Base-by-base conservation (phyloP, 1,140 invertebrate species). In the Pseudobourletiella spinata region DNA sequence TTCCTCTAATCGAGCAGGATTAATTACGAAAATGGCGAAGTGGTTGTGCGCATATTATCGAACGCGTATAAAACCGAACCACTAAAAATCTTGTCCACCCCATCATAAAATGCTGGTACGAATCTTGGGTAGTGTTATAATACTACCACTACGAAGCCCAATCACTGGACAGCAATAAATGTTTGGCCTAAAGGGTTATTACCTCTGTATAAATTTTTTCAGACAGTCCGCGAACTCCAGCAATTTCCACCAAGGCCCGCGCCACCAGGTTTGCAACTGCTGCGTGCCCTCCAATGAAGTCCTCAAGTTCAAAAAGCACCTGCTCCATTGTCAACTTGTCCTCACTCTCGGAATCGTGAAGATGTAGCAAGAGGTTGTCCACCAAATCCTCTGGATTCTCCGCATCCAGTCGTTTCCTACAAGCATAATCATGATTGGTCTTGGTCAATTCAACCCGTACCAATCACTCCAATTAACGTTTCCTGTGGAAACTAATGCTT, bases 211-310 rank as follows among this genome's bases (percentile, higher is more conserved):
- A 70, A 25, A 70, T 70, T 58, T 65, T 65, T 20, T 59, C 4
- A 55, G 68, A 65, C 24, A 67, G 48, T 29, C 63, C 68, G 35
- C 55, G 18, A 25, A 67, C 65, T 11, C 44, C 29, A 29, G 68
- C 68, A 26, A 70, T 67, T 63, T 65, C 68, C 6, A 70, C 57
- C 11, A 70, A 20, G n/a, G 65, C 60, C 30, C 68, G 25, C 16
- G 51, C 44, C 35, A 70, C 26, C 8, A 70, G 51, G 73, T 94
- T 94, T 0, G 86, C 86, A n/a, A 94, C 82, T 0, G 90, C 91
- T 0, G 88, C 86, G 72, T 91, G 88, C 1, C 91, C 91, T 0
- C 90, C 90, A 6, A 93, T 76, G 67, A 95, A 89, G 69, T 91
- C 88, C 76, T 91, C 88, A 0, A 91, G 74, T 72, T 88, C 86